Evolutionary conservation across 2,113 vertebrate genomes (phyloP).

Genomic region (Petrocephalus microphthalmus): DNA sequence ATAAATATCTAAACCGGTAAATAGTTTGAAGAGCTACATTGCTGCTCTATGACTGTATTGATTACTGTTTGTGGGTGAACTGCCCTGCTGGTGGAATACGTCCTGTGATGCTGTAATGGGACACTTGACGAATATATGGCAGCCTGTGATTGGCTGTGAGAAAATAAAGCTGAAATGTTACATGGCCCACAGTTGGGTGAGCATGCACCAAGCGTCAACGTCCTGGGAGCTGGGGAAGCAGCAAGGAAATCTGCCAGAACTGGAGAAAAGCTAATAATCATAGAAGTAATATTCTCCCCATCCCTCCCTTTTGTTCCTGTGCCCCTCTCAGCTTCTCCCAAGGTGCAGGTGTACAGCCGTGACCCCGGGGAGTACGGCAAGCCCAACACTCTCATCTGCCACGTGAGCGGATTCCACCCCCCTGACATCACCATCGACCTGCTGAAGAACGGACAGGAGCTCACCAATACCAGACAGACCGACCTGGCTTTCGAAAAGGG

Average conservation of each 20-base stretch:
- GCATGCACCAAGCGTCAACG: not conserved
- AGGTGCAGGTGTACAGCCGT: conserved; percentile 66
- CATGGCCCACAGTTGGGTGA: not conserved
- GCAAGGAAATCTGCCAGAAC: not conserved
- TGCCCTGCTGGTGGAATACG: not conserved
- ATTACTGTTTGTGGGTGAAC: not conserved
- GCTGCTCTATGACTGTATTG: not conserved
- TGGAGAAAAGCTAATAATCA: not conserved
- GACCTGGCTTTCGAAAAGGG: conserved; percentile 72
- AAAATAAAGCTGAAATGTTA: not conserved
- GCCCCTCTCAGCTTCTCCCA: not conserved
- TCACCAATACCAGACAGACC: not conserved
- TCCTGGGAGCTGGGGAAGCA: not conserved
- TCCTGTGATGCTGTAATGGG: not conserved
- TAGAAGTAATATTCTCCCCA: not conserved
- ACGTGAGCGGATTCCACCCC: conserved; percentile 65
- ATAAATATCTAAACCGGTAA: not conserved
- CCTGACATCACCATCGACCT: conserved; percentile 61
- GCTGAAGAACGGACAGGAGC: conserved; percentile 23
- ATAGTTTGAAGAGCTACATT: not conserved
- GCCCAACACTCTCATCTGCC: conserved; percentile 67
- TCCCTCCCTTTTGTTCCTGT: not conserved
- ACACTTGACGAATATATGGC: not conserved
- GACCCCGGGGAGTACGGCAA: not conserved
- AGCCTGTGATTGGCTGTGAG: not conserved